Percentiles rank a stretch among this genome's conserved stretches.
phyloP scores from a whole-genome alignment of 2,113 vertebrate genomes.

The Syngnathus typhle region DNA sequence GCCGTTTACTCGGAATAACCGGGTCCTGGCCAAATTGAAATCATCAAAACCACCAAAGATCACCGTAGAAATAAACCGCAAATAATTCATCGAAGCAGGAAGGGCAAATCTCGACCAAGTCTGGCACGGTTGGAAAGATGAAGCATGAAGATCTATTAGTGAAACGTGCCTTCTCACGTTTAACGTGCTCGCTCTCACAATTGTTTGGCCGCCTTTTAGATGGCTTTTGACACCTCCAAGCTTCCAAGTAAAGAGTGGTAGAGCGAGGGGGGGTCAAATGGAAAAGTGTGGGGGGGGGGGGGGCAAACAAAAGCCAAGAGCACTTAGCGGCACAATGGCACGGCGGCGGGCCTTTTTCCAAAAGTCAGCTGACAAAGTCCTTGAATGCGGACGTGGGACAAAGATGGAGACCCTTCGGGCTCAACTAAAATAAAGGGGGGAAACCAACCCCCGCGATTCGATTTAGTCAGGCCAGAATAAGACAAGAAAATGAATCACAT shows the following conservation, averaged over 20 bases:
- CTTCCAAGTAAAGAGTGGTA: not conserved
- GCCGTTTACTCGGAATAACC: slow-evolving; percentile 31
- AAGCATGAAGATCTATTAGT: not conserved
- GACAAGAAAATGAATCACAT: not conserved
- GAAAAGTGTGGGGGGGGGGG: not conserved
- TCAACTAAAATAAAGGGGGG: slow-evolving; percentile 1
- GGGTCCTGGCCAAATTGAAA: slow-evolving; percentile 20
- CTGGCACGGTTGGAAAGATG: not conserved
- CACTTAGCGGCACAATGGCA: slow-evolving; percentile 5
- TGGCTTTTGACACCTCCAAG: slow-evolving; percentile 3
- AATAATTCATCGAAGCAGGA: not conserved
- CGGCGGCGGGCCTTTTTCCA: slow-evolving; percentile 1
- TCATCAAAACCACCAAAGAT: not conserved
- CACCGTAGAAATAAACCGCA: not conserved
- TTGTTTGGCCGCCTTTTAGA: not conserved
- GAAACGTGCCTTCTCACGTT: not conserved
- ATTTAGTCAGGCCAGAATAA: not conserved
- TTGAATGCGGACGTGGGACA: not conserved
- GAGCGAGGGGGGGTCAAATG: not conserved
- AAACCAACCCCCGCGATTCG: not conserved
- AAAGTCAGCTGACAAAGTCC: slow-evolving; percentile 7
- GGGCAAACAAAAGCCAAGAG: slow-evolving; percentile 1
- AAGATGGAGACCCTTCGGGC: slow-evolving; percentile 1
- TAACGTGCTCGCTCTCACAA: not conserved
- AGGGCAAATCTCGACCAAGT: not conserved